phyloP scores from a whole-genome alignment of 1,140 invertebrate species.

The Drosophila gunungcola region DNA sequence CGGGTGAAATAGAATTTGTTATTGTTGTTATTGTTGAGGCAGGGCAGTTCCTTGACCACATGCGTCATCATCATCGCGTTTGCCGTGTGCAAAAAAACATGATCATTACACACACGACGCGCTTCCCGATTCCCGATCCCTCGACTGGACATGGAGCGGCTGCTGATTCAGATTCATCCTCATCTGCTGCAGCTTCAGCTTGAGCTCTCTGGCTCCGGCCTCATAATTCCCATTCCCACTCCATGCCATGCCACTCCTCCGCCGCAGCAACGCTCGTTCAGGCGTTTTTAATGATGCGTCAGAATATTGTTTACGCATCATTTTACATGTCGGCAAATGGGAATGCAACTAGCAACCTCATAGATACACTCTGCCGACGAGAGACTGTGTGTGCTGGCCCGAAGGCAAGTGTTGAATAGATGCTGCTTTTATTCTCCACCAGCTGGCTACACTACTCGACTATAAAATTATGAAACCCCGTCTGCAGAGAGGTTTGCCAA shows the following conservation, averaged over 20 bases:
- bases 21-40: conserved; percentile 67
- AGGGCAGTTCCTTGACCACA: conserved; percentile 65
- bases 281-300: conserved; percentile 82
- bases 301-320: conserved; percentile 83
- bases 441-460: neutral
- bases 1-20: conserved; percentile 75
- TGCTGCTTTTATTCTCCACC: conserved; percentile 30
- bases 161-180: conserved; percentile 50
- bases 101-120: conserved; percentile 49
- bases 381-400: neutral
- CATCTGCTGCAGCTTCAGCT: conserved; percentile 1
- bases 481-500: conserved; percentile 31
- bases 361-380: conserved; percentile 12
- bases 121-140: conserved; percentile 49
- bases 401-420: conserved; percentile 34
- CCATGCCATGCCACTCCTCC: no score
- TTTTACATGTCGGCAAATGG: conserved; percentile 81
- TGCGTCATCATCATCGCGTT: conserved; percentile 81
- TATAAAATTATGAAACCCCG: conserved; percentile 66
- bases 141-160: conserved; percentile 44
- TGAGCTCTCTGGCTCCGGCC: conserved; percentile 1
- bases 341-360: conserved; percentile 24
- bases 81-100: conserved; percentile 62
- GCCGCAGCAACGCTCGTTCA: conserved; percentile 37
- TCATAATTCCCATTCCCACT: conserved; percentile 7